phyloP scores from a whole-genome alignment of 92 coral and sea anemone genomes.

The Parazoanthus darwini region DNA sequence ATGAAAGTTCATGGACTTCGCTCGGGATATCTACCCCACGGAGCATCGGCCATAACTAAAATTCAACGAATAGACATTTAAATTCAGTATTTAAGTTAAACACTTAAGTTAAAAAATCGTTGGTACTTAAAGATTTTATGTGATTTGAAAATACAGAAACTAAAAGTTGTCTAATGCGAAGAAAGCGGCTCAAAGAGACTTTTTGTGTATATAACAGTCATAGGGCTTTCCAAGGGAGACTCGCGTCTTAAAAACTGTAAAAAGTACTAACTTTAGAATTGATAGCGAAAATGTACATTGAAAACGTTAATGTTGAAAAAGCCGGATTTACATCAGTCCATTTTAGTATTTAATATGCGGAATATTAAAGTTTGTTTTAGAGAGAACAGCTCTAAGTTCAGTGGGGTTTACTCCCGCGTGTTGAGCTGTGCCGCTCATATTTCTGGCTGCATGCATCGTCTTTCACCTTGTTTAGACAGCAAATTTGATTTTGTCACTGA shows the following conservation, averaged over 20 bases:
- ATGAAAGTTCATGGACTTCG: constrained; percentile 90
- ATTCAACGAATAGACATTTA: constrained; percentile 39
- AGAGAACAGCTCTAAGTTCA: not conserved
- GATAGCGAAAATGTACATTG: not conserved
- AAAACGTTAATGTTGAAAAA: too few relatives aligned
- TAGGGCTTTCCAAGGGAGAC: not conserved
- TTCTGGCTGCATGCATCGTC: not conserved
- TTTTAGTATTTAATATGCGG: too few relatives aligned
- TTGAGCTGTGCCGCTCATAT: not conserved
- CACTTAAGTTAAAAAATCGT: not conserved
- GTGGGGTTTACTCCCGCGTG: not conserved
- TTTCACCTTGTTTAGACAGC: not conserved
- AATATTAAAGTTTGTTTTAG: too few relatives aligned
- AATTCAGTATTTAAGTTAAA: not conserved
- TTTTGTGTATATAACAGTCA: too few relatives aligned
- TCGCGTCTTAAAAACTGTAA: not conserved
- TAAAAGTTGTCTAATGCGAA: too few relatives aligned
- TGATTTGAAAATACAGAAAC: too few relatives aligned
- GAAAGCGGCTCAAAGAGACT: too few relatives aligned
- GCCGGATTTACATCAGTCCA: not conserved
- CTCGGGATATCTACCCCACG: constrained; percentile 29
- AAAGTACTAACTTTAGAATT: not conserved
- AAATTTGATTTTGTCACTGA: not conserved
- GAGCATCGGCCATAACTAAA: constrained; percentile 31
- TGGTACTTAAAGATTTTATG: not conserved